Conservation (phyloP, 1,140 invertebrate genomes). For the Harpegnathos saltator region DNA sequence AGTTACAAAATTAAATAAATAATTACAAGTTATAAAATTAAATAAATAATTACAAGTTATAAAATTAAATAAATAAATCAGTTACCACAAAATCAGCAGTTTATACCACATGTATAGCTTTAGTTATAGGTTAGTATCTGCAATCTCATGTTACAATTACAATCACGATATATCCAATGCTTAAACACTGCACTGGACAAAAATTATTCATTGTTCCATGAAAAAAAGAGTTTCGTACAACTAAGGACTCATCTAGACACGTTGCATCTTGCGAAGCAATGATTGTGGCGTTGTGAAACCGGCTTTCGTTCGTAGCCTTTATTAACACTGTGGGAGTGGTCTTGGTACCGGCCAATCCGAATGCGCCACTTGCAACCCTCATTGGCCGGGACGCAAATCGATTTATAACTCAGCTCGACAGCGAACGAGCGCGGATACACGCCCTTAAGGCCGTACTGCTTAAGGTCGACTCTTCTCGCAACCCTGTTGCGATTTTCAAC, state of each 20-base stretch:
- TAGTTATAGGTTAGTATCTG: too few species aligned
- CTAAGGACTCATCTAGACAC: neutral
- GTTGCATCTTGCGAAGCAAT: slow-evolving; percentile 24
- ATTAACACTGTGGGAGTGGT: slow-evolving; percentile 83
- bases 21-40: too few species aligned
- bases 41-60: too few species aligned
- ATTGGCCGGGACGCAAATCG: slow-evolving; percentile 84
- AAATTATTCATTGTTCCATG: neutral
- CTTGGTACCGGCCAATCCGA: slow-evolving; percentile 80
- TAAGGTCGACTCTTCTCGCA: slow-evolving; percentile 74
- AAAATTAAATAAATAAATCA: too few species aligned
- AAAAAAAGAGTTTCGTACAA: neutral
- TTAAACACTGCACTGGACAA: neutral
- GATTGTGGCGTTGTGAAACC: slow-evolving; percentile 75
- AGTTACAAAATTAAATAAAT: too few species aligned
- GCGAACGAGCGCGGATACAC: slow-evolving; percentile 72
- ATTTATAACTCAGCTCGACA: slow-evolving; percentile 83
- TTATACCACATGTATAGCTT: too few species aligned
- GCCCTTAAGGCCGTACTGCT: slow-evolving; percentile 76
- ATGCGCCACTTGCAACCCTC: slow-evolving; percentile 79
- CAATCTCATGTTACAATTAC: neutral
- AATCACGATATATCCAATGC: neutral
- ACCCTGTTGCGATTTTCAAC: slow-evolving; percentile 63
- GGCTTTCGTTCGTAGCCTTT: slow-evolving; percentile 76
- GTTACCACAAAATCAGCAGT: too few species aligned